A percentile compares a stretch with the other conserved stretches of the same genome.
Evolutionary conservation across 2,113 vertebrate species (phyloP).

Genomic region (Rhinolophus sinicus): DNA sequence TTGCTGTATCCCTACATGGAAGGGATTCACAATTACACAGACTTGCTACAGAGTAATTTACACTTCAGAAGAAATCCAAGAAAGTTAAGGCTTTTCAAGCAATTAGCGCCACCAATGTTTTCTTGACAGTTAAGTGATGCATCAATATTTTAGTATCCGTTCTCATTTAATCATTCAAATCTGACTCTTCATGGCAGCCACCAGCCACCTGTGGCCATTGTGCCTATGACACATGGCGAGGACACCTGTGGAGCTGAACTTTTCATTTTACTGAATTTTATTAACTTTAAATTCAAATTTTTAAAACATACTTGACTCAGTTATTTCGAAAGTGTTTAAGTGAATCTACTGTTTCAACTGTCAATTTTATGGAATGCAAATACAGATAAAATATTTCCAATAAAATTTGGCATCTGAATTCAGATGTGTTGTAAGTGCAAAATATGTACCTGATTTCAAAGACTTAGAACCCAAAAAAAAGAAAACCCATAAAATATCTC

Average conservation of each 20-base stretch:
- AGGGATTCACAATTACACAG: background rate
- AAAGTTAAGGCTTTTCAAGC: background rate
- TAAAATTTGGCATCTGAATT: background rate
- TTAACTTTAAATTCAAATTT: background rate
- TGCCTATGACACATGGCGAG: background rate
- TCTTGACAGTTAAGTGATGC: background rate
- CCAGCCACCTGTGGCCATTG: background rate
- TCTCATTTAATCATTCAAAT: background rate
- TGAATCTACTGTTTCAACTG: background rate
- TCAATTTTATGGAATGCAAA: background rate
- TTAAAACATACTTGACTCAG: background rate
- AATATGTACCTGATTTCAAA: background rate
- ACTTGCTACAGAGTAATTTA: background rate
- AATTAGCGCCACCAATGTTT: background rate
- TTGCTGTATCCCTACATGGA: rapidly evolving
- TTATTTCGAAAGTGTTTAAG: background rate
- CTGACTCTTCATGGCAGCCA: background rate
- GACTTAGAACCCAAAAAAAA: background rate
- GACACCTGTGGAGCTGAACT: background rate
- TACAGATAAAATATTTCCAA: background rate
- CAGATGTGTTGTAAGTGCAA: background rate
- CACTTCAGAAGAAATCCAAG: background rate
- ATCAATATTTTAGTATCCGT: background rate
- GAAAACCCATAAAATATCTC: background rate
- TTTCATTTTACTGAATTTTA: conserved; percentile 20